Evolutionary conservation across 2,888 invertebrate species (phyloP).

Genomic region (Apamea crenata): DNA sequence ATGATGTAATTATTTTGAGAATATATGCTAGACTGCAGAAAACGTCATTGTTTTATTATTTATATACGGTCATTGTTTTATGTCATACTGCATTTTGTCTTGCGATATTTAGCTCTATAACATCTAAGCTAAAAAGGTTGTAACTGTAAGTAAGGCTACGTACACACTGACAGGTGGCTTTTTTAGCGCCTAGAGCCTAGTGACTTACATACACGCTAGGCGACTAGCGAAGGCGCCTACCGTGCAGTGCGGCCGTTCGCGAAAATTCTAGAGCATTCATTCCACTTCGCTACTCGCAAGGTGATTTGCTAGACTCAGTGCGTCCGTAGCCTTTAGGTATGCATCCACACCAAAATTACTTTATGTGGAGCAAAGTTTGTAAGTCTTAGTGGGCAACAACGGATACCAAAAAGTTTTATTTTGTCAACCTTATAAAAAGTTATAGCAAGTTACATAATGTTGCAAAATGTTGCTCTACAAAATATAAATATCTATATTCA

Average conservation of each 20-base stretch:
- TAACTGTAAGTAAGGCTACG: not conserved
- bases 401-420: not conserved
- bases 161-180: too few species aligned
- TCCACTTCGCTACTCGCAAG: too few species aligned
- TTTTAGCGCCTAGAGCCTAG: too few species aligned
- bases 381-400: not conserved
- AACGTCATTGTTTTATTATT: slow-evolving; percentile 3
- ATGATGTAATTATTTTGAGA: slow-evolving; percentile 15
- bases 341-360: not conserved
- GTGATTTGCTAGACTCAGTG: too few species aligned
- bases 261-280: too few species aligned
- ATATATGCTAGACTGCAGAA: not conserved
- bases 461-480: not conserved
- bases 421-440: not conserved
- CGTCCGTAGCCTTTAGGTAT: too few species aligned
- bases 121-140: not conserved
- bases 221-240: too few species aligned
- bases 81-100: not conserved
- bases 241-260: too few species aligned
- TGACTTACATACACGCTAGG: too few species aligned
- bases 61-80: too few species aligned
- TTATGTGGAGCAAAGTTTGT: not conserved
- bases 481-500: too few species aligned
- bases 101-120: not conserved
- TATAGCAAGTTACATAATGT: not conserved